Conservation (phyloP, 2,888 invertebrate species). For the Eupithecia pulchellata region DNA sequence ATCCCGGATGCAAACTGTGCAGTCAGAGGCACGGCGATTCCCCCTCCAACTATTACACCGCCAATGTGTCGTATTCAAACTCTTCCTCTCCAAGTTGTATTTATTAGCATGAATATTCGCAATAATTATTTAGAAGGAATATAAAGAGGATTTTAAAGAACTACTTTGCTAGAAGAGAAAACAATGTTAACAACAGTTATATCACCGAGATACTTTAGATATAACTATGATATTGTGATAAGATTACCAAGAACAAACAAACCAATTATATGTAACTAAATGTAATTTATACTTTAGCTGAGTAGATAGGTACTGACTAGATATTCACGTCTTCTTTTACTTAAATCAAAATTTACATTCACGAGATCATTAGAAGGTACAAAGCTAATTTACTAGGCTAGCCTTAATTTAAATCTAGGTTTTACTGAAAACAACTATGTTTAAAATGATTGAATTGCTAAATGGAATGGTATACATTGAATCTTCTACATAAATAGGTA, state of each 20-base stretch:
- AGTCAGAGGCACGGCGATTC: neutral
- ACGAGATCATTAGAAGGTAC: neutral
- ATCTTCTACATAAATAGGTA: neutral
- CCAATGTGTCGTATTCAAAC: neutral
- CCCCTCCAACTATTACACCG: neutral
- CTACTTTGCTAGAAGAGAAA: neutral
- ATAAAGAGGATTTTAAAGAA: neutral
- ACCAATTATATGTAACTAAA: neutral
- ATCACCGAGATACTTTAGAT: neutral
- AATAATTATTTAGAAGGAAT: neutral
- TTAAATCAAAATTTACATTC: neutral
- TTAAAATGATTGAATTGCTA: neutral
- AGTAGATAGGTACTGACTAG: neutral
- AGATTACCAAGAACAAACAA: neutral
- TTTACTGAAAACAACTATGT: neutral
- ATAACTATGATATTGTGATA: neutral
- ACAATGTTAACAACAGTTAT: neutral
- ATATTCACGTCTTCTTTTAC: neutral
- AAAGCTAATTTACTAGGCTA: neutral
- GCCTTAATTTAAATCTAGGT: neutral
- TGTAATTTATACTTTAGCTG: neutral
- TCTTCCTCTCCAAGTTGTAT: neutral
- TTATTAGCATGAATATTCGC: neutral
- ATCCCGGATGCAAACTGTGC: neutral
- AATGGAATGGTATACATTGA: neutral